Conservation (phyloP, 2,888 invertebrate species). For the Aspidiotus destructor region DNA sequence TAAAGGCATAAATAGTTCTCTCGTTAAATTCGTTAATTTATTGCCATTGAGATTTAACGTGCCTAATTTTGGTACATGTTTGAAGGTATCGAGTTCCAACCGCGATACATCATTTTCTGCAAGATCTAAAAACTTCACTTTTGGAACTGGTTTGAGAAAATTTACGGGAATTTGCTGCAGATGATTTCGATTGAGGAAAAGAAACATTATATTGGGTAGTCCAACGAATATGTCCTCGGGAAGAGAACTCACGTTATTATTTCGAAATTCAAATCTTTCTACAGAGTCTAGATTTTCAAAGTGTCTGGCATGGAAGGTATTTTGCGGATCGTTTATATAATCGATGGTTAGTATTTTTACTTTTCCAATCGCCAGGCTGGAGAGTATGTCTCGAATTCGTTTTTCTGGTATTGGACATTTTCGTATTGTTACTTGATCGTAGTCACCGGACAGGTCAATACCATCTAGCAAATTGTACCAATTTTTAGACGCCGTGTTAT, state of each 20-base stretch:
- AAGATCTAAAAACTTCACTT: background rate
- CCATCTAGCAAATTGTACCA: background rate
- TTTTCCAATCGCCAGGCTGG: background rate
- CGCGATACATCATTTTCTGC: background rate
- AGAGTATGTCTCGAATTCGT: background rate
- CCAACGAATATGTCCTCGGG: background rate
- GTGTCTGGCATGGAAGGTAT: background rate
- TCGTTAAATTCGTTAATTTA: background rate
- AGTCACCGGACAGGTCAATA: background rate
- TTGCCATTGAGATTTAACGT: background rate
- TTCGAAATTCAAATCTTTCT: background rate
- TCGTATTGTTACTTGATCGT: background rate
- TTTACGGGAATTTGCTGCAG: background rate
- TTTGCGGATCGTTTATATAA: background rate
- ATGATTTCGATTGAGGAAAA: background rate
- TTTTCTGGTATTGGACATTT: background rate
- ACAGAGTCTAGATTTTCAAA: conserved; percentile 2
- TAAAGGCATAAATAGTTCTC: background rate
- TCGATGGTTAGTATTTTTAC: background rate
- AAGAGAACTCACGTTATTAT: background rate
- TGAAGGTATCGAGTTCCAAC: background rate
- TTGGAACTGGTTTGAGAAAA: background rate
- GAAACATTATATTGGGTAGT: background rate
- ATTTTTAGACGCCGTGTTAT: background rate
- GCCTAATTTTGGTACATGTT: background rate